A percentile compares a stretch with the other conserved stretches of the same genome.
These are phyloP conservation scores for Malthinus seriepunctatus DNA, from an alignment of 2,888 invertebrate species.

Conservation along the genomic window DNA sequence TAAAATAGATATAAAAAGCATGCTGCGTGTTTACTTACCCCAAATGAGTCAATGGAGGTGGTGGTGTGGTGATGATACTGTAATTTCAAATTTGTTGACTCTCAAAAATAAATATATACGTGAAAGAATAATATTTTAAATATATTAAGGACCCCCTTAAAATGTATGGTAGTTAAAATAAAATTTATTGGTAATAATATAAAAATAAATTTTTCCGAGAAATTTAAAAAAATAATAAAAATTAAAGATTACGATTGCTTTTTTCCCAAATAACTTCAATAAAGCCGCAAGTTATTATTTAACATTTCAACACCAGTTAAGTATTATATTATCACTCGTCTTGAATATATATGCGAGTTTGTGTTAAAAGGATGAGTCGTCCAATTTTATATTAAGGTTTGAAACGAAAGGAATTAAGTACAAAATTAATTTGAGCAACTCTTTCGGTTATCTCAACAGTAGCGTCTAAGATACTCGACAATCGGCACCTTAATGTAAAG, in stretches of 20 bases:
- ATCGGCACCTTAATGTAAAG: conserved; percentile 50
- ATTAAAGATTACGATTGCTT: conserved; percentile 23
- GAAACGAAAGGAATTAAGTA: conserved; percentile 7
- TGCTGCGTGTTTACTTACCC: too few species aligned
- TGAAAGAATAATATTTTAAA: background rate
- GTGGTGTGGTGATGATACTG: too few species aligned
- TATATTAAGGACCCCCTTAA: background rate
- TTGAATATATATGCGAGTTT: conserved; percentile 43
- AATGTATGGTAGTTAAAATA: background rate
- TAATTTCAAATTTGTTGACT: too few species aligned
- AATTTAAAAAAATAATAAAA: conserved; percentile 22
- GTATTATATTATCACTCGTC: conserved; percentile 52
- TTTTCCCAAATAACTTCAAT: conserved; percentile 36
- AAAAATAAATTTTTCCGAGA: conserved; percentile 21
- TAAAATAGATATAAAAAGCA: too few species aligned
- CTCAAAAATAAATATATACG: too few species aligned
- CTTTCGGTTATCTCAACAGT: conserved; percentile 52
- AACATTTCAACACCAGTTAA: conserved; percentile 54
- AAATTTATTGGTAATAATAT: background rate
- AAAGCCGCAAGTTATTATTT: conserved; percentile 48
- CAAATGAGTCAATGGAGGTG: too few species aligned
- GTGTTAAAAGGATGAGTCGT: conserved; percentile 47
- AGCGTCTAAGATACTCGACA: conserved; percentile 47
- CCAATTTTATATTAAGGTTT: conserved; percentile 33
- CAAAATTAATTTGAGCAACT: conserved; percentile 37